These are phyloP conservation scores for Drosophila melanosoma DNA, from an alignment of 2,888 invertebrate species.

Conservation along the genomic window DNA sequence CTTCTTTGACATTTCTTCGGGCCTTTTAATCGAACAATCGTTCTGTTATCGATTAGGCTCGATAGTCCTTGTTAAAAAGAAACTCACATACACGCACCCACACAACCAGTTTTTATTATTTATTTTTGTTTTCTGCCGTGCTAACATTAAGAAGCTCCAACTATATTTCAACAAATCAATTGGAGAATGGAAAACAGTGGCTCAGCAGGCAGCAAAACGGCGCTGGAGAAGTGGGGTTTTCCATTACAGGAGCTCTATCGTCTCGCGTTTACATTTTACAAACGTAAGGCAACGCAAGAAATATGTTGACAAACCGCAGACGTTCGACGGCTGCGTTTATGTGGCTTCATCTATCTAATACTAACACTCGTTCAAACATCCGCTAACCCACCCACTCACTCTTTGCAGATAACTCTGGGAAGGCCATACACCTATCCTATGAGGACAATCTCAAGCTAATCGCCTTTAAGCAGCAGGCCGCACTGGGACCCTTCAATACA, in stretches of 20 bases:
- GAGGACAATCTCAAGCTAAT: constrained; percentile 96
- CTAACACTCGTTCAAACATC: background rate
- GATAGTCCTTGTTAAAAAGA: constrained; percentile 15
- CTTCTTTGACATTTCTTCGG: constrained; percentile 3
- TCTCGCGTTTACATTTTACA: constrained; percentile 95
- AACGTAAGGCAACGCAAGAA: constrained; percentile 89
- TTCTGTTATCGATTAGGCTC: background rate
- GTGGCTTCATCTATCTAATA: constrained; percentile 36
- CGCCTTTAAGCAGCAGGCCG: constrained; percentile 96
- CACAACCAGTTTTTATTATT: constrained; percentile 56
- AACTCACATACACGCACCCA: constrained; percentile 35
- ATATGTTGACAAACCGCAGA: constrained; percentile 2
- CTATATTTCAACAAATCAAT: constrained; percentile 15
- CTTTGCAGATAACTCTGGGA: constrained; percentile 96
- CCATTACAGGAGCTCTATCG: constrained; percentile 93
- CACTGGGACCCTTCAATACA: constrained; percentile 92
- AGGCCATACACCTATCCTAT: constrained; percentile 97
- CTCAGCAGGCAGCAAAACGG: constrained; percentile 29
- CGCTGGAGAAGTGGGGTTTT: constrained; percentile 88
- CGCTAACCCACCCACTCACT: background rate
- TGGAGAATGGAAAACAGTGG: constrained; percentile 23
- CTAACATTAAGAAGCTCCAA: constrained; percentile 38
- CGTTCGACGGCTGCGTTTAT: constrained; percentile 16
- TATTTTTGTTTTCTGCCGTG: constrained; percentile 72
- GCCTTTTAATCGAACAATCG: constrained; percentile 22